phyloP scores from a whole-genome alignment of 2,888 invertebrate genomes.

The Mesorhabditis spiculigera region DNA sequence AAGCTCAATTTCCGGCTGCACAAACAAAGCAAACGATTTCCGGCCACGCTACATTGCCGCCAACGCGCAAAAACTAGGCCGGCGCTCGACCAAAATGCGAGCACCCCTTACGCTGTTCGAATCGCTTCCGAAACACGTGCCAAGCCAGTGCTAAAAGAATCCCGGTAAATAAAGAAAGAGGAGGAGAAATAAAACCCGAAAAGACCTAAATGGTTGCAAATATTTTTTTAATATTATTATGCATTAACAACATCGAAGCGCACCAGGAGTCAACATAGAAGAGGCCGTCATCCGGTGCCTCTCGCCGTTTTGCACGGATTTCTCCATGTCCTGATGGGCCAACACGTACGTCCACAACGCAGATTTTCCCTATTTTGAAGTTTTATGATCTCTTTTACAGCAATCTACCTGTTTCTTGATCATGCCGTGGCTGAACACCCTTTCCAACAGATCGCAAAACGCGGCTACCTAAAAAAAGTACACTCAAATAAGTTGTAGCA shows the following conservation, averaged over 20 bases:
- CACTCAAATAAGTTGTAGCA: not conserved
- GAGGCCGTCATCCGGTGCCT: slow-evolving; percentile 32
- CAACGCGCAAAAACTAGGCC: no score
- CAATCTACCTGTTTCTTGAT: slow-evolving; percentile 79
- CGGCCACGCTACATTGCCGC: no score
- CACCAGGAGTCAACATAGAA: slow-evolving; percentile 64
- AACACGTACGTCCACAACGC: slow-evolving; percentile 92
- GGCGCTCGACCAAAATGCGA: no score
- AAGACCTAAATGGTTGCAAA: slow-evolving; percentile 8
- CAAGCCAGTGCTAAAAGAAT: slow-evolving; percentile 77
- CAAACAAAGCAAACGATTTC: no score
- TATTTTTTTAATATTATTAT: not conserved
- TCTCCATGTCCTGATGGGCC: slow-evolving; percentile 76
- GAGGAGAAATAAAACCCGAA: slow-evolving; percentile 16
- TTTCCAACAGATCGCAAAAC: slow-evolving; percentile 89
- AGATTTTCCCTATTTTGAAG: slow-evolving; percentile 74
- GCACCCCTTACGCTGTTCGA: slow-evolving; percentile 72
- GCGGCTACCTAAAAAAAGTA: slow-evolving; percentile 68
- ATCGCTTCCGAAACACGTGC: slow-evolving; percentile 84
- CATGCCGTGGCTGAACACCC: slow-evolving; percentile 95
- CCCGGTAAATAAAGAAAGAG: slow-evolving; percentile 9
- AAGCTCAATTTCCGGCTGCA: no score
- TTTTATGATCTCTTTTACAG: not conserved
- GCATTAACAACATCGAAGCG: slow-evolving; percentile 22
- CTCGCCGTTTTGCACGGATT: slow-evolving; percentile 26